Percentiles rank a stretch among this genome's conserved stretches.
Conservation (phyloP, 92 coral and sea anemone species). For the Siderastrea siderea region DNA sequence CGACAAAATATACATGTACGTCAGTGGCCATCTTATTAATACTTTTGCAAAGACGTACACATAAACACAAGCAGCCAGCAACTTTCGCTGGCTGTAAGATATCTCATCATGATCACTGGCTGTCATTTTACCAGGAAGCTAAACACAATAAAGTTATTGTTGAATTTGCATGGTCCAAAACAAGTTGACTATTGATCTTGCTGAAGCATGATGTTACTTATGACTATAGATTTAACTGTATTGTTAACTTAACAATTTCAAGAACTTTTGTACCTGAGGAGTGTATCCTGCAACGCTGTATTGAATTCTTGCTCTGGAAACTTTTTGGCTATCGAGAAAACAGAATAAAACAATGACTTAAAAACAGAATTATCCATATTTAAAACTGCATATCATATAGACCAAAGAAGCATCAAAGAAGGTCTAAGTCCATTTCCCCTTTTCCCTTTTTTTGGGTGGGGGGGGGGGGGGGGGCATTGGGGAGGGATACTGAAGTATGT, state of each 20-base stretch:
- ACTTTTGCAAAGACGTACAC: no score
- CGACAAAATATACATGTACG: no score
- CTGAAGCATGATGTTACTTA: not conserved
- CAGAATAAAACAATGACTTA: not conserved
- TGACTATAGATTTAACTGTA: not conserved
- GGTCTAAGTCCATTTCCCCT: no score
- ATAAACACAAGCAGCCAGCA: no score
- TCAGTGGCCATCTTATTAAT: no score
- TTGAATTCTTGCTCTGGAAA: conserved; percentile 90
- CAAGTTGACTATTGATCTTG: not conserved
- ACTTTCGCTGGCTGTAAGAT: no score
- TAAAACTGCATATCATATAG: no score
- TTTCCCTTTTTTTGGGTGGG: no score
- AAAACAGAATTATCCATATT: not conserved
- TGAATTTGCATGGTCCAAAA: not conserved
- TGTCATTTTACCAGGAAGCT: not conserved
- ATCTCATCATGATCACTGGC: no score
- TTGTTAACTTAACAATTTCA: not conserved
- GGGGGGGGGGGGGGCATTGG: no score
- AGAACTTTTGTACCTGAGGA: conserved; percentile 78
- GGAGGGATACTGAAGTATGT: no score
- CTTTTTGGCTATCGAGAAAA: conserved; percentile 28
- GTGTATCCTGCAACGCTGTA: conserved; percentile 85
- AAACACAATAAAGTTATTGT: not conserved
- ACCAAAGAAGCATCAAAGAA: no score